These are phyloP conservation scores for Rutilus rutilus DNA, from an alignment of 2,113 vertebrate genomes.

Conservation along the genomic window DNA sequence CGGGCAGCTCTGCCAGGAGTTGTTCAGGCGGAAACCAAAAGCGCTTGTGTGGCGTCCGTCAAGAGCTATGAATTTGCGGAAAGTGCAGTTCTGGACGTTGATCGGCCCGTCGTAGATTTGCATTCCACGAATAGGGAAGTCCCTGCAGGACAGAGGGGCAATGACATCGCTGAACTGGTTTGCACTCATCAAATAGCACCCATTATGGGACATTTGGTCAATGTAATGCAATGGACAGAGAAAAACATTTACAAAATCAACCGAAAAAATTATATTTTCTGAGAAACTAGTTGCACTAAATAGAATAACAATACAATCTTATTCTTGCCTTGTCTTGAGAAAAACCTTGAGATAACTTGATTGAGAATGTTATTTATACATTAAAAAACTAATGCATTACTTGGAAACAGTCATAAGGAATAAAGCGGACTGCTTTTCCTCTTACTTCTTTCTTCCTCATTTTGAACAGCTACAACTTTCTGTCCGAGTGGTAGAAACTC, in stretches of 20 bases:
- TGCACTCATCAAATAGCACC: not conserved
- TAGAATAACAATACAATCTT: not conserved
- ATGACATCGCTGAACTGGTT: not conserved
- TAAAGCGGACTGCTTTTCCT: not conserved
- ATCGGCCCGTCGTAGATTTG: conserved; percentile 96
- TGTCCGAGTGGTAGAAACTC: not conserved
- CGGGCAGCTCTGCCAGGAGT: conserved; percentile 98
- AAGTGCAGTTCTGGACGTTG: conserved; percentile 93
- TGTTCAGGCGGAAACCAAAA: conserved; percentile 96
- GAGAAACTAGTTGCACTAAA: not conserved
- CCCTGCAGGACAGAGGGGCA: conserved; percentile 68
- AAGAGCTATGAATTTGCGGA: conserved; percentile 89
- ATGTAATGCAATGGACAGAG: not conserved
- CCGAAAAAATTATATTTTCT: not conserved
- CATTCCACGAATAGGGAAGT: conserved; percentile 93
- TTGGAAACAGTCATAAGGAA: not conserved
- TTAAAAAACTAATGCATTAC: not conserved
- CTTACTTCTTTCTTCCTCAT: not conserved
- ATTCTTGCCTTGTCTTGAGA: not conserved
- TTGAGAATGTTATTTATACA: too few species aligned
- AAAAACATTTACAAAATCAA: not conserved
- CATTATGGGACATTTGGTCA: not conserved
- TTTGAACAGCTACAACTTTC: conserved; percentile 11
- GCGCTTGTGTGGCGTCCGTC: conserved; percentile 93
- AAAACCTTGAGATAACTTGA: not conserved